These are phyloP conservation scores for Microplitis demolitor DNA, from an alignment of 1,140 invertebrate species.

Conservation along the genomic window DNA sequence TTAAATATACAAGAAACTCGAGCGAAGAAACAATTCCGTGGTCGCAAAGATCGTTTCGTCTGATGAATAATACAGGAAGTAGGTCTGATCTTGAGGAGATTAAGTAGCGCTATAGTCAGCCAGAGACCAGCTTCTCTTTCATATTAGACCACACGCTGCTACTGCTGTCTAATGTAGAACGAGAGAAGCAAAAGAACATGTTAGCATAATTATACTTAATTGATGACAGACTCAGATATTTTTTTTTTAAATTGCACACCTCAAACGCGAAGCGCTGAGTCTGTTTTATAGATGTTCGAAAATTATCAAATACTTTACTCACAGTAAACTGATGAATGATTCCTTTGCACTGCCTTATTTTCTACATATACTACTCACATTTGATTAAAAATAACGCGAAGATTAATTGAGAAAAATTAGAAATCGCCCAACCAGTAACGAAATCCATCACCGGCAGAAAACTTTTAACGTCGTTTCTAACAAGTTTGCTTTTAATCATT, in stretches of 20 bases:
- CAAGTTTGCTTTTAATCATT: slow-evolving; percentile 10
- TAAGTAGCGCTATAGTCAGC: slow-evolving; percentile 25
- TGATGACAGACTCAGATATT: too few species aligned
- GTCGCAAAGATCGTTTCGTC: slow-evolving; percentile 15
- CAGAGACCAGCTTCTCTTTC: slow-evolving; percentile 30
- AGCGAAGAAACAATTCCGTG: background rate
- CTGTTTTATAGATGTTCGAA: too few species aligned
- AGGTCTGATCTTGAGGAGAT: slow-evolving; percentile 38
- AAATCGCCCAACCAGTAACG: slow-evolving; percentile 4
- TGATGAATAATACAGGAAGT: slow-evolving; percentile 37
- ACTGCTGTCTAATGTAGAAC: background rate
- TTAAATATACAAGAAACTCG: background rate
- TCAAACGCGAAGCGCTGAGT: too few species aligned
- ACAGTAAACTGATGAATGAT: too few species aligned
- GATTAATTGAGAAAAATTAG: slow-evolving; percentile 13
- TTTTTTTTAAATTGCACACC: too few species aligned
- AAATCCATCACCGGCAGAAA: background rate
- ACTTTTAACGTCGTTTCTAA: background rate
- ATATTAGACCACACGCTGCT: slow-evolving; percentile 26
- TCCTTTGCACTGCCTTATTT: too few species aligned
- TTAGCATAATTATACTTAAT: too few species aligned
- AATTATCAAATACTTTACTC: too few species aligned
- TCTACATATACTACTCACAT: background rate
- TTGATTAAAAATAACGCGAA: background rate
- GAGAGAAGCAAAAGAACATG: too few species aligned